These are phyloP conservation scores for Dimorphilus gyrociliatus DNA, from an alignment of 2,888 invertebrate genomes.

Conservation along the genomic window DNA sequence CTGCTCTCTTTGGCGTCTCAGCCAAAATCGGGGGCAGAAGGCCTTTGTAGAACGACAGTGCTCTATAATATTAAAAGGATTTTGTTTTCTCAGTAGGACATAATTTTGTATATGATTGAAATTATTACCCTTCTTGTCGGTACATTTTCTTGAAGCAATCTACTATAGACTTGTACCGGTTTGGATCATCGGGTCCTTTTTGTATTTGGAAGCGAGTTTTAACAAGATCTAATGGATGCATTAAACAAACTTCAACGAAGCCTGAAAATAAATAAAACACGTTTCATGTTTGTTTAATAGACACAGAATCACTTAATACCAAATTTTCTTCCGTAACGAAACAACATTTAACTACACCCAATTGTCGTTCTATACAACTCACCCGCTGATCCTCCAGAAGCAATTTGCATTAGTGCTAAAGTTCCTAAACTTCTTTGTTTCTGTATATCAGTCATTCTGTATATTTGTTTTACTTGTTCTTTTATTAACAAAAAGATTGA, in stretches of 20 bases:
- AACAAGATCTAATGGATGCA: slow-evolving; percentile 85
- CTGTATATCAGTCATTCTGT: too few species aligned
- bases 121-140: slow-evolving; percentile 55
- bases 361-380: slow-evolving; percentile 7
- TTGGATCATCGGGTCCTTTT: slow-evolving; percentile 42
- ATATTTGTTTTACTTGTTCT: too few species aligned
- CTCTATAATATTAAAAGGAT: slow-evolving; percentile 15
- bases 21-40: slow-evolving; percentile 78
- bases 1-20: slow-evolving; percentile 83
- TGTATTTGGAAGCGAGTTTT: slow-evolving; percentile 76
- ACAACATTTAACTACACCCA: slow-evolving; percentile 1
- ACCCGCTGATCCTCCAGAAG: slow-evolving; percentile 75
- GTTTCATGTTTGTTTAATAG: not conserved
- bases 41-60: slow-evolving; percentile 72
- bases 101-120: too few species aligned
- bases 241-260: slow-evolving; percentile 81
- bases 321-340: slow-evolving; percentile 4
- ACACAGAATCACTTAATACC: slow-evolving; percentile 1
- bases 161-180: slow-evolving; percentile 54
- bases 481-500: too few species aligned
- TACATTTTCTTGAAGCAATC: slow-evolving; percentile 83
- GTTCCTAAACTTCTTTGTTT: slow-evolving; percentile 13
- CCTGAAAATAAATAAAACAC: slow-evolving; percentile 34
- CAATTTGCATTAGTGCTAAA: slow-evolving; percentile 59
- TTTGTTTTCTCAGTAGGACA: too few species aligned